Evolutionary conservation across 2,113 vertebrate species (phyloP).

Genomic region (Mionectes macconnelli): DNA sequence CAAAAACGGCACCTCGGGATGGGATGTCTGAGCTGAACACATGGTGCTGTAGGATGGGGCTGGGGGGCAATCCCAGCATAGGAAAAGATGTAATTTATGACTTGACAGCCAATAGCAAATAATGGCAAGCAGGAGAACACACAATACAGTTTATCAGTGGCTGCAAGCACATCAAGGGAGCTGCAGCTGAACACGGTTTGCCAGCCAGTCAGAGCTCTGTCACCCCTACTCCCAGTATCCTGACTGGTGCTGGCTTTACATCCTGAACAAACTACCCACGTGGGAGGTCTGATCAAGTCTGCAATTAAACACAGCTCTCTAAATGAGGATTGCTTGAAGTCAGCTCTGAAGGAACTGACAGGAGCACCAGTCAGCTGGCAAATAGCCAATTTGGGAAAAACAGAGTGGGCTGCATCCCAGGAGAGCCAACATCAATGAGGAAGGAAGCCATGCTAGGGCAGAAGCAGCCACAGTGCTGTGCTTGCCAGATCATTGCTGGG

Average conservation of each 20-base stretch:
- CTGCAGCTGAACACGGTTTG: background rate
- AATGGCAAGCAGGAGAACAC: background rate
- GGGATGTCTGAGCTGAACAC: background rate
- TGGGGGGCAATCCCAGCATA: background rate
- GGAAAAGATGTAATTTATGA: background rate
- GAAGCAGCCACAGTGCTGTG: background rate
- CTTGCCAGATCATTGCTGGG: background rate
- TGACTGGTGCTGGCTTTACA: background rate
- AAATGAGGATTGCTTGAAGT: background rate
- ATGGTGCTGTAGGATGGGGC: background rate
- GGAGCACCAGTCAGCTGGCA: background rate
- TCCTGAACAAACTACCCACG: background rate
- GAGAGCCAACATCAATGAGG: background rate
- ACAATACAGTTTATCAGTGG: background rate
- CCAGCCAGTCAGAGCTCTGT: background rate
- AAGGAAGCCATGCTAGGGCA: background rate
- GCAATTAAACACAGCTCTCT: background rate
- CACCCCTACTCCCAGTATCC: fast-evolving
- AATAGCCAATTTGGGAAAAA: background rate
- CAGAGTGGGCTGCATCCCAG: background rate
- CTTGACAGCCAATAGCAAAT: background rate
- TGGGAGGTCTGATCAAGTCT: background rate
- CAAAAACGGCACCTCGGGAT: background rate
- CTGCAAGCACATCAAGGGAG: fast-evolving
- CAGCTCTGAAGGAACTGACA: background rate